Evolutionary conservation across 2,888 invertebrate genomes (phyloP).

Genomic region (Drosophila vallismaia): DNA sequence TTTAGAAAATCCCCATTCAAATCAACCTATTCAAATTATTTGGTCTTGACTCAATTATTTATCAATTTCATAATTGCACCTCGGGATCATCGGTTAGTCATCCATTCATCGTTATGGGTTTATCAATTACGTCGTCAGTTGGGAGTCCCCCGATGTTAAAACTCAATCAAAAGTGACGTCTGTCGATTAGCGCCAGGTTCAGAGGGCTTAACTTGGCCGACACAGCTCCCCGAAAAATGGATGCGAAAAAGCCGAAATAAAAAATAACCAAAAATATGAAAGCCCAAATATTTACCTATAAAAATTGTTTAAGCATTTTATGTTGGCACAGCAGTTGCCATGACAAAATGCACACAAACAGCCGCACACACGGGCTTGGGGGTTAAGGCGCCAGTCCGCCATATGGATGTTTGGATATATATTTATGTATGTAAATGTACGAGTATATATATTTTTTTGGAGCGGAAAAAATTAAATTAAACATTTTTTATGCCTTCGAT

Average conservation of each 20-base stretch:
- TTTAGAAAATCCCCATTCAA: neutral
- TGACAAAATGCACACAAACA: slow-evolving; percentile 24
- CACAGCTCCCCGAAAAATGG: neutral
- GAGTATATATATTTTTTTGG: slow-evolving; percentile 37
- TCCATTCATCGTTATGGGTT: slow-evolving; percentile 4
- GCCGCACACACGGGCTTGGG: slow-evolving; percentile 3
- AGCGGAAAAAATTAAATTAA: slow-evolving; percentile 69
- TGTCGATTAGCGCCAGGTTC: slow-evolving; percentile 63
- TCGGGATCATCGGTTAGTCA: neutral
- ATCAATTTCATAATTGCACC: slow-evolving; percentile 5
- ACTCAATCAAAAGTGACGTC: slow-evolving; percentile 69
- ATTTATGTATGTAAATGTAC: neutral
- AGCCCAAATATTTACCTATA: slow-evolving; percentile 62
- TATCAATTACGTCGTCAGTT: slow-evolving; percentile 31
- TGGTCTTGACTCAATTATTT: neutral
- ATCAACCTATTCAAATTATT: neutral
- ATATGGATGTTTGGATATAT: neutral
- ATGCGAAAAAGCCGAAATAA: neutral
- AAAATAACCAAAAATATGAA: slow-evolving; percentile 13
- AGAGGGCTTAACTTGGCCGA: slow-evolving; percentile 33
- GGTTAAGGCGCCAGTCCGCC: slow-evolving; percentile 21
- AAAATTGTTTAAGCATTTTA: slow-evolving; percentile 79
- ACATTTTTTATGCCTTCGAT: slow-evolving; percentile 66
- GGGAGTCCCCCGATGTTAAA: slow-evolving; percentile 33
- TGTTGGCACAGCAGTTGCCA: slow-evolving; percentile 75